Evolutionary conservation across 2,797 vertebrate species (phyloP), one percentile per base, ranked within the genome.

Genomic region (Rhinichthys osculus): DNA sequence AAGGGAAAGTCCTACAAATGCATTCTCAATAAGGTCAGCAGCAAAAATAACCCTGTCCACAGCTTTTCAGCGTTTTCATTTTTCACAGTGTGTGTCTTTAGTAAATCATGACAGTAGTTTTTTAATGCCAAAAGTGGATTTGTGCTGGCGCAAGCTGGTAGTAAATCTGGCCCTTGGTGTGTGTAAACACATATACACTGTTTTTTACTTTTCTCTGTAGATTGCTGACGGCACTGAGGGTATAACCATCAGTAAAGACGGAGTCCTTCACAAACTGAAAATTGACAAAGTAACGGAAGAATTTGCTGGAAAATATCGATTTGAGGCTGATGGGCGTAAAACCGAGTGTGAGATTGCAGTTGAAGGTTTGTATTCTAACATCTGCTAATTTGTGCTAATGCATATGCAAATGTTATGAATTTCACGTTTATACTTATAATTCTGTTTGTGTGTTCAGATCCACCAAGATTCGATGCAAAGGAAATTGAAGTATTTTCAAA

Each of bases 311-410:
- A 97, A 92, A 93, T 98, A 98, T 89, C 95, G 94, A 88, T 98
- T 98, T 92, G 96, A 96, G 87, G 95, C 96, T 11, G 96, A 97
- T 83, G 97, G 96, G 16, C 89, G 95, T 7, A 97, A 96, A 93
- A 97, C 96, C 0, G 96, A 97, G 90, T 93, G 95, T 35, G 86
- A 91, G 7, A 88, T 98, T 90, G 92, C 94, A 92, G 95, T 97
- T 90, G 96, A 97, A 96, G 97, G 97, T 97, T 54, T 80, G 67
- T 54, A 62, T 78, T 44, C 4, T n/a, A 62, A 33, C 27, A 79
- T 74, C 4, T 79, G 14, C 21, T 86, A 7, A 69, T 33, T 47
- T 76, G 52, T 7, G 21, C 16, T 13, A 62, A 42, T 67, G 19
- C n/a, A 40, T 2, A 50, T 71, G 10, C 52, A 40, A 17, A 10